Evolutionary conservation across 2,888 invertebrate genomes (phyloP).

Genomic region (Achlya flavicornis): DNA sequence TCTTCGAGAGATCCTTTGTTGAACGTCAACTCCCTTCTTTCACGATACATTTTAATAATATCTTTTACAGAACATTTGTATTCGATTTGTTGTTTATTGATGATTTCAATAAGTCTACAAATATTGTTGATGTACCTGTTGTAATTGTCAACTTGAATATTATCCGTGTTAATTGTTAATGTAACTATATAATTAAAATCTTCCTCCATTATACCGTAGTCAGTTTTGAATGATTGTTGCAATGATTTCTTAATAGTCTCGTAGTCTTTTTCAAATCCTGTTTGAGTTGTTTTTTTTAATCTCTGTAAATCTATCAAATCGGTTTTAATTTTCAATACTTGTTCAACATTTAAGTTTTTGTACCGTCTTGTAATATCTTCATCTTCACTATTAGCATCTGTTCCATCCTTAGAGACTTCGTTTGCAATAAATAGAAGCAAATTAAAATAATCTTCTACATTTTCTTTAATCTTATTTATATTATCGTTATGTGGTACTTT

Average conservation of each 20-base stretch:
- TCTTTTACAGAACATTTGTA: not conserved
- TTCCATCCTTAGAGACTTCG: not conserved
- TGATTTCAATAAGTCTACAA: not conserved
- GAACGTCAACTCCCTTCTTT: not conserved
- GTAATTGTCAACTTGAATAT: not conserved
- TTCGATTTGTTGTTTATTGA: not conserved
- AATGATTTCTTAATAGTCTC: not conserved
- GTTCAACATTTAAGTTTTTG: not conserved
- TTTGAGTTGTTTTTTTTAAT: not conserved
- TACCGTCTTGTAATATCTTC: not conserved
- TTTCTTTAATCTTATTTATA: not conserved
- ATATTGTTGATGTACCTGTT: not conserved
- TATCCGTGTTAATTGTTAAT: not conserved
- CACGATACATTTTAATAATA: not conserved
- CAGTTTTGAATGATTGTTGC: not conserved
- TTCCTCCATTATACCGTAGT: not conserved
- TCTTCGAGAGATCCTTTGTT: not conserved
- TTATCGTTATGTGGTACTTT: not conserved
- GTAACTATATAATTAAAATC: not conserved
- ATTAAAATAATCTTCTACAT: not conserved
- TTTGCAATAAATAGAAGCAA: not conserved
- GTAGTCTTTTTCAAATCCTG: not conserved
- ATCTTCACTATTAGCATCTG: not conserved
- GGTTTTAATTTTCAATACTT: slow-evolving; percentile 2
- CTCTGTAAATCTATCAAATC: not conserved